Evolutionary conservation across 2,888 invertebrate species (phyloP), one percentile per base, ranked within the genome.

Genomic region (Xestia c-nigrum): DNA sequence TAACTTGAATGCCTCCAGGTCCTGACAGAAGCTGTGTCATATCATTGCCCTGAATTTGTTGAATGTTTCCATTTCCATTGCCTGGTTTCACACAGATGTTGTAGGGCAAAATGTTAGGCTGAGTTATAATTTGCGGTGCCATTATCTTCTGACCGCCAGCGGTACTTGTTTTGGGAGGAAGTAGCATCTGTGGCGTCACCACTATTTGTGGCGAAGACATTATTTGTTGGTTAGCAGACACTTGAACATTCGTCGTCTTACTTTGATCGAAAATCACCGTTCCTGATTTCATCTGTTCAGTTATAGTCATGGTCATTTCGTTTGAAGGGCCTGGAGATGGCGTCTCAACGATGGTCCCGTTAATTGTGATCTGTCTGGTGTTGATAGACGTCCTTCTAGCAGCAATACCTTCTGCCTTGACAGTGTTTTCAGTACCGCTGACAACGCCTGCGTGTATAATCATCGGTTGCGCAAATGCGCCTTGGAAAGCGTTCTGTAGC

Each of bases 261-360:
- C 94, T 95, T 86, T 96, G 96, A 87, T 96, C 96, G 78, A 96
- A 96, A 85, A 96, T 96, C 1, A 96, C 93, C 46, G 96, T 96
- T 19, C 96, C 96, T 3, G 96, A 94, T 87, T 96, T 96, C 95
- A 96, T 95, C 90, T 96, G 96, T 85, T 97, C 96, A 43, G 96
- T 96, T 74, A 96, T 95, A 24, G 96, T 96, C 96, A 96, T 96
- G 1, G 96, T 96, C 95, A 96, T 94, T 92, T 97, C 96, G 88
- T 96, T 96, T 4, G 94, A 90, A 14, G 97, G 97, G 0, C 97
- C 96, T 9, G 97, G 97, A n/a, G 97, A 97, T 19, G 96, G 96
- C 12, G 97, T 97, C 89, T 97, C 97, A 0, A 97, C 97, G 43
- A 97, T 97, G 16, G 97, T 97, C 0, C 97, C 97, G 72, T 97